Conservation (phyloP, 2,797 vertebrate genomes). For the Peromyscus aztecus region DNA sequence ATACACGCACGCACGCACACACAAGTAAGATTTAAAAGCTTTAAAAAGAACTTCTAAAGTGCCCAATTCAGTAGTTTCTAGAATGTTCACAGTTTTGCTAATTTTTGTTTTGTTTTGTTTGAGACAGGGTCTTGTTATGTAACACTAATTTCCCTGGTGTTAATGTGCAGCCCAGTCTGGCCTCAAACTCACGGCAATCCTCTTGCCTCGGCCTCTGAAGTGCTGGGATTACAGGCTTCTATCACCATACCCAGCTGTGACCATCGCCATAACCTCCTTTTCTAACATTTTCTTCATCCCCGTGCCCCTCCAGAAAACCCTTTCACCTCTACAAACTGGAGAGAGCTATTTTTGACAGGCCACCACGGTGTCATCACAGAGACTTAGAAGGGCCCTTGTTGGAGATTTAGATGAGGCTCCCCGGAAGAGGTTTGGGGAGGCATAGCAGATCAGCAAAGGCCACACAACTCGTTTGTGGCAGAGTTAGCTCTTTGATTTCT, state of each 20-base stretch:
- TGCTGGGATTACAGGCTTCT: not conserved
- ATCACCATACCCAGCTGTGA: not conserved
- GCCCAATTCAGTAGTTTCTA: not conserved
- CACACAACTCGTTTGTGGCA: not conserved
- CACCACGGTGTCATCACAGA: not conserved
- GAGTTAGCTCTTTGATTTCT: constrained; percentile 29
- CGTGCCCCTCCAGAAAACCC: not conserved
- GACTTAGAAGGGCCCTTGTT: constrained; percentile 2
- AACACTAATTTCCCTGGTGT: no score
- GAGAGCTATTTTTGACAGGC: constrained; percentile 34
- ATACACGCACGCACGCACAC: not conserved
- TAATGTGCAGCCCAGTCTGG: not conserved
- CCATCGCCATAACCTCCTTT: not conserved
- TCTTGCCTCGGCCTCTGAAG: not conserved
- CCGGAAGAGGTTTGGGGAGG: not conserved
- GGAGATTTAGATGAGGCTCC: not conserved
- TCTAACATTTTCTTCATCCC: constrained; percentile 11
- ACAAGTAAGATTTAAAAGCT: not conserved
- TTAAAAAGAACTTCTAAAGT: not conserved
- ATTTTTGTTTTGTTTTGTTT: not conserved
- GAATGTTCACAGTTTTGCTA: not conserved
- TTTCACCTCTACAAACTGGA: not conserved
- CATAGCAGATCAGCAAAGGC: not conserved
- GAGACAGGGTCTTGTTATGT: not conserved
- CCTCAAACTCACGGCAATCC: not conserved